Percentiles rank a stretch among this genome's conserved stretches.
These are phyloP conservation scores for Amphimedon queenslandica DNA, from an alignment of 37 sponge, comb jelly and placozoan genomes.

Conservation along the genomic window DNA sequence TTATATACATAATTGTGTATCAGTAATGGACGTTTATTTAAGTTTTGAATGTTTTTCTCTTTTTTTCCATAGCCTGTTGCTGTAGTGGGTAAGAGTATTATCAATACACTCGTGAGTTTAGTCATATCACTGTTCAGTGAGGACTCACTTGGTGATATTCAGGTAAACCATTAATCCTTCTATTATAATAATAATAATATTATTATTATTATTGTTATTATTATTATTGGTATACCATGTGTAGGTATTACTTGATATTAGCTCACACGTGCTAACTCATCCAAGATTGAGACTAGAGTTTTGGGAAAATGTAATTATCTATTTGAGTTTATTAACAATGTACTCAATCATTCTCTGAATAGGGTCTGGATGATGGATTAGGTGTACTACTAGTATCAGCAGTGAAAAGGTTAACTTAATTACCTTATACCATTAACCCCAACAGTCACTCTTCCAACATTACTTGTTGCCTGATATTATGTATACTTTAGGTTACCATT, in stretches of 20 bases:
- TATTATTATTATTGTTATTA: no score
- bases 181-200: neutral
- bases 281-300: constrained; percentile 45
- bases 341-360: no score
- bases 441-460: neutral
- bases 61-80: constrained; percentile 35
- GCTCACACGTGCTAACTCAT: constrained; percentile 28
- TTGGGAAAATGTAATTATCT: constrained; percentile 36
- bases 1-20: no score
- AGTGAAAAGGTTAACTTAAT: no score
- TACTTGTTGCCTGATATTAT: neutral
- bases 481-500: constrained; percentile 38
- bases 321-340: neutral
- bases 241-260: constrained; percentile 40
- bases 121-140: constrained; percentile 38
- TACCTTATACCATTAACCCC: no score
- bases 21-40: neutral
- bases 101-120: constrained; percentile 29
- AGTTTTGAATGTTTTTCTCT: neutral
- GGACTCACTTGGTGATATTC: constrained; percentile 36
- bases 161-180: constrained; percentile 12
- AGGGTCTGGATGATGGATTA: no score
- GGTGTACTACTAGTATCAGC: no score
- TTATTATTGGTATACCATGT: no score
- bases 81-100: constrained; percentile 8